These are phyloP conservation scores for Cylas formicarius DNA, from an alignment of 1,140 invertebrate species.

Conservation along the genomic window DNA sequence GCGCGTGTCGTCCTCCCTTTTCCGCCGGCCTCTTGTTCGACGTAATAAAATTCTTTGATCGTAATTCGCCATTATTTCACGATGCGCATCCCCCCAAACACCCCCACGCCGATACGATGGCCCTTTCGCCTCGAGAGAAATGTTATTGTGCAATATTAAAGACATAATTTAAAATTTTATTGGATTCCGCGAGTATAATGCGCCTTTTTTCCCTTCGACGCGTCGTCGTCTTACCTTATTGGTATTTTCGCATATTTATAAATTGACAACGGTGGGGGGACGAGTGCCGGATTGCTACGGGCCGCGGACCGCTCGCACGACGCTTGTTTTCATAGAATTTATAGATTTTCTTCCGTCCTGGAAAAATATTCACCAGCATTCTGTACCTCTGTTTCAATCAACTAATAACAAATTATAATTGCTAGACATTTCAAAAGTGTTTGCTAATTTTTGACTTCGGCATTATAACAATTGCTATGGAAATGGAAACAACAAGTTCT, in stretches of 20 bases:
- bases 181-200: constrained; percentile 23
- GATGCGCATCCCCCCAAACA: constrained; percentile 18
- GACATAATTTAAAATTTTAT: constrained; percentile 26
- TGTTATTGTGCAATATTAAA: constrained; percentile 26
- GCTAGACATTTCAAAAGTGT: too few species aligned
- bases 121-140: constrained; percentile 19
- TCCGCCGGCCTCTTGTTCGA: constrained; percentile 17
- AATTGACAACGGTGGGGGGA: constrained; percentile 22
- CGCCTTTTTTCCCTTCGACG: constrained; percentile 20
- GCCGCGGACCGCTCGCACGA: constrained; percentile 2
- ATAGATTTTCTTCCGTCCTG: too few species aligned
- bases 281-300: constrained; percentile 1
- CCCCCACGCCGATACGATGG: too few species aligned
- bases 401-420: too few species aligned
- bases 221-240: constrained; percentile 18
- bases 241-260: constrained; percentile 25
- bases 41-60: constrained; percentile 25
- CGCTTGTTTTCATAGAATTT: too few species aligned
- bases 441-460: too few species aligned
- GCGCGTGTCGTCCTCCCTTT: too few species aligned
- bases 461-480: too few species aligned
- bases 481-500: too few species aligned
- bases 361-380: too few species aligned
- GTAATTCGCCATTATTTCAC: constrained; percentile 24
- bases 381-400: too few species aligned